phyloP scores from a whole-genome alignment of 2,888 invertebrate genomes.

The Cephalotes varians region DNA sequence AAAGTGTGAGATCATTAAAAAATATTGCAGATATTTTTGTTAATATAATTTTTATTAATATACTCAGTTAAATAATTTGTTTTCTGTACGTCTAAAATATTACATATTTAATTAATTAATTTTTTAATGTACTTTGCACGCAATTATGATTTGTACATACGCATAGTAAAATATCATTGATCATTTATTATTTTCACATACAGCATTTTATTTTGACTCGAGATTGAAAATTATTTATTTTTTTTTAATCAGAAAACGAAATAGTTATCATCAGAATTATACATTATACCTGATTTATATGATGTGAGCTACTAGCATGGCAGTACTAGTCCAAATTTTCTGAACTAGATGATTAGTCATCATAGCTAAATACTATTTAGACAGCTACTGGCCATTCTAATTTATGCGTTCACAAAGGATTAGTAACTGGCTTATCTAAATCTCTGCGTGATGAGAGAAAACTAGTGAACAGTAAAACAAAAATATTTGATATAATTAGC shows the following conservation, averaged over 20 bases:
- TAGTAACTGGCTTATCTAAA: too few relatives aligned
- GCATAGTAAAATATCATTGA: neutral
- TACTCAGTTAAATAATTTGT: neutral
- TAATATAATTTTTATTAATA: neutral
- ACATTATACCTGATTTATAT: too few relatives aligned
- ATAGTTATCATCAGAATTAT: neutral
- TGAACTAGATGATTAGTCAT: too few relatives aligned
- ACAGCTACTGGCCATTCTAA: too few relatives aligned
- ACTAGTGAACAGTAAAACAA: too few relatives aligned
- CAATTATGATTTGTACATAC: neutral
- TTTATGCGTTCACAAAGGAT: too few relatives aligned
- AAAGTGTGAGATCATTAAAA: neutral
- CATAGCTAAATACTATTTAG: too few relatives aligned
- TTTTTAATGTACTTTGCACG: neutral
- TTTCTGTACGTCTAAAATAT: neutral
- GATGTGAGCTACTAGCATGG: too few relatives aligned
- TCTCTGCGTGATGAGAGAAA: too few relatives aligned
- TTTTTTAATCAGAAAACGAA: neutral
- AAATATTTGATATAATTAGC: too few relatives aligned
- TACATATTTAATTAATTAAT: neutral
- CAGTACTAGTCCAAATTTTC: too few relatives aligned
- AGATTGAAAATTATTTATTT: neutral
- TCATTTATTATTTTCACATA: neutral
- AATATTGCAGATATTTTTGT: neutral
- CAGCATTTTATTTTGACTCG: neutral